phyloP scores from a whole-genome alignment of 2,113 vertebrate species.

The Ivindomyrus marchei region DNA sequence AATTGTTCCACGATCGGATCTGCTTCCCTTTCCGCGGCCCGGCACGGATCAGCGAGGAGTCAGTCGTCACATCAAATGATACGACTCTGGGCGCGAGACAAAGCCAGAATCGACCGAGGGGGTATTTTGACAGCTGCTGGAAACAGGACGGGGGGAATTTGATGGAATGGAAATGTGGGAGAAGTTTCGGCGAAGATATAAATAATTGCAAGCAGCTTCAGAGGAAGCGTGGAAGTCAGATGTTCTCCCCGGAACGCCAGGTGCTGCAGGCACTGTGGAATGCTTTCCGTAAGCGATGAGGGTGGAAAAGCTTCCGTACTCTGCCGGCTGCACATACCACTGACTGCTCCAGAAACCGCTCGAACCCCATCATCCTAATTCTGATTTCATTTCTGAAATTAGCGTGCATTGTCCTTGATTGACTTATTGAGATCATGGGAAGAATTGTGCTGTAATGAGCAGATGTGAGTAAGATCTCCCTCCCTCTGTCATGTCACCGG shows the following conservation, averaged over 20 bases:
- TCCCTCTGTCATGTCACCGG: conserved; percentile 33
- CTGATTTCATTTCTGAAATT: conserved; percentile 6
- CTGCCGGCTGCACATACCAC: neutral
- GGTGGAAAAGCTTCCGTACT: neutral
- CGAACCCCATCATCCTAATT: neutral
- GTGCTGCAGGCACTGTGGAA: neutral
- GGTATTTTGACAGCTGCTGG: conserved; percentile 8
- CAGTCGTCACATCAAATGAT: neutral
- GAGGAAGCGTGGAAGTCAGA: conserved; percentile 11
- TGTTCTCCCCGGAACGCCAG: neutral
- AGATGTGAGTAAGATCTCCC: conserved; percentile 33
- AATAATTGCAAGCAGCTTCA: conserved; percentile 5
- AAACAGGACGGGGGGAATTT: conserved; percentile 9
- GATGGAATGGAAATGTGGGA: neutral
- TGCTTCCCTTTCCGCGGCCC: neutral
- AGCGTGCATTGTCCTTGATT: conserved; percentile 36
- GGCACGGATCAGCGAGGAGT: neutral
- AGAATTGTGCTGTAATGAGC: conserved; percentile 40
- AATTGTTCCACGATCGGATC: neutral
- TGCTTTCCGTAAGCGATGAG: neutral
- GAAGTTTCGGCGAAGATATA: neutral
- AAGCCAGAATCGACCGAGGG: neutral
- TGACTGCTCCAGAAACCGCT: neutral
- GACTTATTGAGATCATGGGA: conserved; percentile 46
- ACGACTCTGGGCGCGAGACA: neutral